phyloP scores from a whole-genome alignment of 2,113 vertebrate species.

The Trichechus manatus region DNA sequence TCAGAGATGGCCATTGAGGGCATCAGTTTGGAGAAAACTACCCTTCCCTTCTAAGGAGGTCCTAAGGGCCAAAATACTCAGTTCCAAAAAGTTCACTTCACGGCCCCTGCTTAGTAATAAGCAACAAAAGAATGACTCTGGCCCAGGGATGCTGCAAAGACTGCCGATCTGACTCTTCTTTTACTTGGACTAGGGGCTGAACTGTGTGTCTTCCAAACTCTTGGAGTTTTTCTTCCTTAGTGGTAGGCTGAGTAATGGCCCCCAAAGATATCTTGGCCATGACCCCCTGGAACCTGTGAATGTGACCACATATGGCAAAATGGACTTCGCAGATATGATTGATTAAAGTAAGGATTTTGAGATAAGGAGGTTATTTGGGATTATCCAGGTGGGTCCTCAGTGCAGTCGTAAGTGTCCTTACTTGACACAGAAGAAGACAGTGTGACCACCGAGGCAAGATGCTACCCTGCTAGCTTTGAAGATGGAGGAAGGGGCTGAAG shows the following conservation, averaged over 20 bases:
- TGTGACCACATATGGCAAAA: not conserved
- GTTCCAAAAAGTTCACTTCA: not conserved
- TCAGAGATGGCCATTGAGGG: not conserved
- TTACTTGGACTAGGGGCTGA: not conserved
- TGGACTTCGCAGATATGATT: not conserved
- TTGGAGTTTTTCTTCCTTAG: not conserved
- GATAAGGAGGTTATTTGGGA: too few species aligned
- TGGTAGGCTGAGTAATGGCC: not conserved
- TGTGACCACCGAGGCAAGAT: not conserved
- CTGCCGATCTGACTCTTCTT: not conserved
- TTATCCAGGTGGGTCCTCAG: not conserved
- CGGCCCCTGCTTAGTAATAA: not conserved
- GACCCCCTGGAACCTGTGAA: not conserved
- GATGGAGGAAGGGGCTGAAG: slow-evolving; percentile 28
- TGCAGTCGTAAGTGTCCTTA: not conserved
- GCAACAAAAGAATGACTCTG: not conserved
- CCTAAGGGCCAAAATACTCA: not conserved
- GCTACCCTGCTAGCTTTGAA: not conserved
- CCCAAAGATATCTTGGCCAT: not conserved
- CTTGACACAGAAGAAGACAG: not conserved
- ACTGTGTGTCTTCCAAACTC: not conserved
- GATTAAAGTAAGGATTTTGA: too few species aligned
- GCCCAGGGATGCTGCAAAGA: not conserved
- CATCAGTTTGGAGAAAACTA: not conserved
- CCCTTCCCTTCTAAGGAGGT: not conserved